phyloP scores from a whole-genome alignment of 2,797 vertebrate genomes.

The Saxicola maurus region DNA sequence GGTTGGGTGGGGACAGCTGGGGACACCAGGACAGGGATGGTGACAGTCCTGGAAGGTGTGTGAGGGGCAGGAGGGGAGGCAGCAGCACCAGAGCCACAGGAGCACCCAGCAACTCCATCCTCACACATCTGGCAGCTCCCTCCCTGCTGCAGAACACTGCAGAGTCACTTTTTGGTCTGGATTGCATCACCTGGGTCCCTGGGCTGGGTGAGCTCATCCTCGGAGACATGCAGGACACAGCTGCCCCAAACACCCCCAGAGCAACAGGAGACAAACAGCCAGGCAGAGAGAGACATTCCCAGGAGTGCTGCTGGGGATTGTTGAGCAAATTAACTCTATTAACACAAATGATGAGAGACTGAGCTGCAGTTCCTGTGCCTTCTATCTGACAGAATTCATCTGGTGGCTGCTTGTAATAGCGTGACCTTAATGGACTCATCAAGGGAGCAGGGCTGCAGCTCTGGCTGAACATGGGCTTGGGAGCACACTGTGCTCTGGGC shows the following conservation, averaged over 20 bases:
- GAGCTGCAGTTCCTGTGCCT: conserved; percentile 7
- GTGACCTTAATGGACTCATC: conserved; percentile 41
- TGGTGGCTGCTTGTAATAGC: conserved; percentile 53
- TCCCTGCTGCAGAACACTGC: not conserved
- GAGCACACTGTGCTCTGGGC: not conserved
- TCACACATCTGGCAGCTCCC: not conserved
- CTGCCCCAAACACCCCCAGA: not conserved
- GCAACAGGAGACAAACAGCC: not conserved
- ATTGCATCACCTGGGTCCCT: not conserved
- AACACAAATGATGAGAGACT: not conserved
- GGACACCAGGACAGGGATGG: not conserved
- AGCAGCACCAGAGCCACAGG: not conserved
- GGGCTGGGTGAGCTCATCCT: not conserved
- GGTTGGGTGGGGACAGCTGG: not conserved
- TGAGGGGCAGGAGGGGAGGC: not conserved
- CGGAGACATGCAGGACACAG: not conserved
- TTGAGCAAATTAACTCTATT: conserved; percentile 55
- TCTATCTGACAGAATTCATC: conserved; percentile 36
- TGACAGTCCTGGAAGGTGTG: not conserved
- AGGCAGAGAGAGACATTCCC: not conserved
- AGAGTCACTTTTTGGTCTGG: not conserved
- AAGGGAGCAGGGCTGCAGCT: not conserved
- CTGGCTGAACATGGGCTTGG: not conserved
- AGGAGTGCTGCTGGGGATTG: not conserved
- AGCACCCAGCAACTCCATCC: not conserved